Base-by-base conservation (phyloP, 2,797 vertebrate species). In the Synaphobranchus kaupii region DNA sequence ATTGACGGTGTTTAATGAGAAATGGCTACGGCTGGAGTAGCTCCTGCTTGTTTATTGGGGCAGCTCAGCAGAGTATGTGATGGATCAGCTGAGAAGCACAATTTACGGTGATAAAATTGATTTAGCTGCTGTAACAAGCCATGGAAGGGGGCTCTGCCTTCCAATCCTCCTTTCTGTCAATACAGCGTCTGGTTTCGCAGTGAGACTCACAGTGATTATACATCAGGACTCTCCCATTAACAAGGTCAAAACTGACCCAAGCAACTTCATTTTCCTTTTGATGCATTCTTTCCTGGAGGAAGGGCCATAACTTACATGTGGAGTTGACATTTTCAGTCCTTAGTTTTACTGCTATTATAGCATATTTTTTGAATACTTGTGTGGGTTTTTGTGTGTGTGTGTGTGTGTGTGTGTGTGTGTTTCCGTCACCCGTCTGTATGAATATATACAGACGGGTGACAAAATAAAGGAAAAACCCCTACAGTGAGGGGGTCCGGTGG, bases 371-470 rank as follows among this genome's bases (percentile, higher is more conserved):
- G 68, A n/a, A 31, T 73, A 31, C 34, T 25, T 39, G 73, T 78
- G 73, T 78, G 73, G 34, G 73, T 39, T 28, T 39, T 6, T 78
- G 73, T 78, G 73, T 78, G 31, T 44, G 31, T 39, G 76, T 39
- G 31, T 44, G 76, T 80, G 80, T 82, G 80, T 82, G 80, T 82
- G 80, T 25, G 47, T 82, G 80, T 13, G 10, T 12, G 52, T 54
- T 10, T 54, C 9, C 2, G 10, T 54, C 39, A 39, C 39, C 39
- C 39, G 39, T 39, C 39, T 39, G 39, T 39, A 39, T 39, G 39
- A n/a, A n/a, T 39, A 39, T 39, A 39, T 39, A 39, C 3, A 39
- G 39, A 39, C 39, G 3, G 39, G 39, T 39, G 39, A 39, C 39
- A 39, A 39, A 39, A 1, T 39, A 39, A 39, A 39, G 39, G 39